phyloP scores from a whole-genome alignment of 2,888 invertebrate species.

The Leucophora obtusa region DNA sequence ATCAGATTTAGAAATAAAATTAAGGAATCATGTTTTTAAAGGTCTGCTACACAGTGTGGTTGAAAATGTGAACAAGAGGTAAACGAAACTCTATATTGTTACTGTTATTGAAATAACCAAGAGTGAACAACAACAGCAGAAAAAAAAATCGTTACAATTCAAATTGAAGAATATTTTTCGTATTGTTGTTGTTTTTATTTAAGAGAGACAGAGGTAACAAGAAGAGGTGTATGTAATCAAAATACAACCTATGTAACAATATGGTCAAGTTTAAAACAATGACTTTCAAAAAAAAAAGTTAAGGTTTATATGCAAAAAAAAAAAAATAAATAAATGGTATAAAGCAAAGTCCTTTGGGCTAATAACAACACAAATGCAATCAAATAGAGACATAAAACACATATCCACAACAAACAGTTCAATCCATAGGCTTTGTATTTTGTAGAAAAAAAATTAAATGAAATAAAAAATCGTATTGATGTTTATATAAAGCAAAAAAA shows the following conservation, averaged over 20 bases:
- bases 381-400: conserved; percentile 49
- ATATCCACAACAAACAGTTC: not conserved
- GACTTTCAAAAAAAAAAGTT: conserved; percentile 20
- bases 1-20: too few relatives aligned
- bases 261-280: conserved; percentile 53
- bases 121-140: conserved; percentile 2
- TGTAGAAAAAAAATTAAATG: not conserved
- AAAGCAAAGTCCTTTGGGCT: conserved; percentile 52
- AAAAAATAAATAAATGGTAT: not conserved
- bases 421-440: not conserved
- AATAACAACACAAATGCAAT: conserved; percentile 57
- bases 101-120: conserved; percentile 6
- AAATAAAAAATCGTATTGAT: conserved; percentile 7
- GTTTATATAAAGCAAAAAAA: not conserved
- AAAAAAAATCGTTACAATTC: conserved; percentile 28
- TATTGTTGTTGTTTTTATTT: not conserved
- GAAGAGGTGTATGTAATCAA: conserved; percentile 45
- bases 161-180: conserved; percentile 30
- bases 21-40: too few relatives aligned
- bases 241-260: conserved; percentile 50
- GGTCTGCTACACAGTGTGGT: conserved; percentile 27
- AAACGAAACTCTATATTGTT: conserved; percentile 23
- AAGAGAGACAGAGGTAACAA: not conserved
- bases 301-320: conserved; percentile 10
- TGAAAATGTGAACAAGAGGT: conserved; percentile 23